Conservation (phyloP, 2,113 vertebrate genomes). For the Sorex araneus region DNA sequence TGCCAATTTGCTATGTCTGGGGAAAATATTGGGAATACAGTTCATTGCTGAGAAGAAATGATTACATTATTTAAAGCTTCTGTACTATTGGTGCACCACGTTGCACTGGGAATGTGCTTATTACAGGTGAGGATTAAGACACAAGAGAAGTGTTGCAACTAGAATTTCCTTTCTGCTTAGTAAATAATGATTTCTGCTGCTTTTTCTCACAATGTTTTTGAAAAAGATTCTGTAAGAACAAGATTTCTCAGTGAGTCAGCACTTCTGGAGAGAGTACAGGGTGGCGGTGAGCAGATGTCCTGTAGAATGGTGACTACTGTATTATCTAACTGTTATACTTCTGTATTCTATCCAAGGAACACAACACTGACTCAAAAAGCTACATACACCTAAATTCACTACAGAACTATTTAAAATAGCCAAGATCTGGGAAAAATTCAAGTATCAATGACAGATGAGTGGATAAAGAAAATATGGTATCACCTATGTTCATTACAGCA, state of each 20-base stretch:
- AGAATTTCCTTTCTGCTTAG: slow-evolving; percentile 23
- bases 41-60: slow-evolving; percentile 66
- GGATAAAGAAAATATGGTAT: too few species aligned
- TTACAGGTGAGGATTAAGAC: neutral
- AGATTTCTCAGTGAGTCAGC: slow-evolving; percentile 42
- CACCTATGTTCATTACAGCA: too few species aligned
- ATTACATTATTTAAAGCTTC: neutral
- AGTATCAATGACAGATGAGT: too few species aligned
- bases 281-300: slow-evolving; percentile 1
- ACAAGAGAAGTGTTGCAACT: slow-evolving; percentile 17
- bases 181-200: slow-evolving; percentile 32
- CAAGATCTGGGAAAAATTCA: too few species aligned
- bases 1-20: slow-evolving; percentile 59
- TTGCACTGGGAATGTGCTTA: neutral
- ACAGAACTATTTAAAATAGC: too few species aligned
- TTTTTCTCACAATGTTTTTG: neutral
- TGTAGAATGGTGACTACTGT: neutral
- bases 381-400: too few species aligned
- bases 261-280: neutral
- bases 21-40: neutral
- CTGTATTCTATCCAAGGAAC: too few species aligned
- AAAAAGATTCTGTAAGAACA: neutral
- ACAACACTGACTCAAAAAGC: too few species aligned
- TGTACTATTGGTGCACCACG: neutral
- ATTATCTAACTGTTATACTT: neutral